Evolutionary conservation across 2,797 vertebrate genomes (phyloP).

Genomic region (Malacoctenus gilli): DNA sequence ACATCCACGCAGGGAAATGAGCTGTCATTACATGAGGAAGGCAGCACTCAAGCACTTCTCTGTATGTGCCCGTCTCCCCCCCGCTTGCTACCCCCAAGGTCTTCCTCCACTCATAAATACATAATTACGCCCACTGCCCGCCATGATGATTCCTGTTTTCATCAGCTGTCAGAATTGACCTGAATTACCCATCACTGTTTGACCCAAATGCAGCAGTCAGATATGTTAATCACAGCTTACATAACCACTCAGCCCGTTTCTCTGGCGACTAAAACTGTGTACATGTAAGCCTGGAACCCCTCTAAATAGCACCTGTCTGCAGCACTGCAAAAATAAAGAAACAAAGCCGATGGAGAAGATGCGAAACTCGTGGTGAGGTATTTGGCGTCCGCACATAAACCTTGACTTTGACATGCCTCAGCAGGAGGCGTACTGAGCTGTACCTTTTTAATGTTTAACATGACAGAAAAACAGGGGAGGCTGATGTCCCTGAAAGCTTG

Average conservation of each 20-base stretch:
- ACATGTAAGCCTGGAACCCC: constrained; percentile 22
- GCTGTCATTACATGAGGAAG: constrained; percentile 76
- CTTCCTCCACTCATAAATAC: constrained; percentile 82
- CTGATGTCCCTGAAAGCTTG: constrained; percentile 61
- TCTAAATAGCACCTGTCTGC: constrained; percentile 70
- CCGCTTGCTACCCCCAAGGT: constrained; percentile 73
- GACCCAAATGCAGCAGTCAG: constrained; percentile 81
- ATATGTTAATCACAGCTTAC: constrained; percentile 82
- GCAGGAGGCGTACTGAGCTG: constrained; percentile 52
- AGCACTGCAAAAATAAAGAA: constrained; percentile 32
- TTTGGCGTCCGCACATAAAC: constrained; percentile 67
- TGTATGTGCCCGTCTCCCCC: constrained; percentile 65
- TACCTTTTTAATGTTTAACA: constrained; percentile 69
- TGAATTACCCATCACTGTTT: constrained; percentile 81
- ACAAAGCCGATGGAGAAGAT: constrained; percentile 25
- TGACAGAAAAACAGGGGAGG: constrained; percentile 49
- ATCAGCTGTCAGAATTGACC: constrained; percentile 86
- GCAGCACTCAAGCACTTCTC: constrained; percentile 57
- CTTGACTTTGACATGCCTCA: constrained; percentile 59
- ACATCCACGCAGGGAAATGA: constrained; percentile 75
- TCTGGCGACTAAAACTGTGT: constrained; percentile 48
- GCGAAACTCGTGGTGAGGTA: constrained; percentile 39
- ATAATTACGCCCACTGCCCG: constrained; percentile 76
- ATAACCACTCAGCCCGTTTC: constrained; percentile 69
- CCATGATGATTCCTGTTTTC: constrained; percentile 81